These are phyloP conservation scores for Eufriesea mexicana DNA, from an alignment of 1,140 invertebrate genomes.

Conservation along the genomic window DNA sequence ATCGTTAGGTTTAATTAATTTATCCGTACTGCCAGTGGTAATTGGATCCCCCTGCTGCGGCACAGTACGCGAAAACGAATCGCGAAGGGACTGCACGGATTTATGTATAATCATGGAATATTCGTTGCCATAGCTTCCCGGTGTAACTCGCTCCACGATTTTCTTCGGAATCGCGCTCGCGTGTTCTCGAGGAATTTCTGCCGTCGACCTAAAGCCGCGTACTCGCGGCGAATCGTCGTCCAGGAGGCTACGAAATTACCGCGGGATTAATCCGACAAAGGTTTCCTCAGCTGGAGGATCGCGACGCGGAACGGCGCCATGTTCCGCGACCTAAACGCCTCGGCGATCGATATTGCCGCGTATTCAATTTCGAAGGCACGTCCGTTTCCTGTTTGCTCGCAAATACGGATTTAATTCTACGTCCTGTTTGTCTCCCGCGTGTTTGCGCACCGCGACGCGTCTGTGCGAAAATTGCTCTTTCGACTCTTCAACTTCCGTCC, in stretches of 20 bases:
- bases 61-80: too few species aligned
- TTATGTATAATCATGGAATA: too few species aligned
- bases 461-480: conserved; percentile 66
- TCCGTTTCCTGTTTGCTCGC: conserved; percentile 63
- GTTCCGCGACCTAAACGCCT: not conserved
- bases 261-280: not conserved
- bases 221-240: not conserved
- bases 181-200: not conserved
- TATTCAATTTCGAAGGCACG: conserved; percentile 66
- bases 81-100: too few species aligned
- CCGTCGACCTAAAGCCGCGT: not conserved
- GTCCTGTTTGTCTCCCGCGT: conserved; percentile 62
- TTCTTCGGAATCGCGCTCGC: not conserved
- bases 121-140: not conserved
- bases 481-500: conserved; percentile 29
- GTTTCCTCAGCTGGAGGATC: conserved; percentile 12
- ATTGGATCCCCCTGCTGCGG: too few species aligned
- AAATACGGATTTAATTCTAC: conserved; percentile 69
- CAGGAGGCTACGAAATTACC: not conserved
- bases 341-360: conserved; percentile 49
- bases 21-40: too few species aligned
- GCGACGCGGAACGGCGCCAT: not conserved
- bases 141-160: not conserved
- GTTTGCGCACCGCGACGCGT: conserved; percentile 56
- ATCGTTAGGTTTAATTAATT: too few species aligned